Evolutionary conservation across 2,888 invertebrate species (phyloP).

Genomic region (Cecidostiba fungosa): DNA sequence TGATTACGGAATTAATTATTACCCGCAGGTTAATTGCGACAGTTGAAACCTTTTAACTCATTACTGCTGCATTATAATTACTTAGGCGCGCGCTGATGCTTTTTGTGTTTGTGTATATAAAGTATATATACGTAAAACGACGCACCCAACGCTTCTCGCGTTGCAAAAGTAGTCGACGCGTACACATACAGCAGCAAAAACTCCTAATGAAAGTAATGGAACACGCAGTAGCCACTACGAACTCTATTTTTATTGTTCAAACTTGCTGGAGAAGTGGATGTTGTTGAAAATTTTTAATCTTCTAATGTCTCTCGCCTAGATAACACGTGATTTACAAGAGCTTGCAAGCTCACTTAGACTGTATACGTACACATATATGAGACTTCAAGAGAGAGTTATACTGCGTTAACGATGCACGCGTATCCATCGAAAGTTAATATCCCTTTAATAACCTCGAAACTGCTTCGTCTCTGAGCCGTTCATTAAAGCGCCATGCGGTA

Average conservation of each 20-base stretch:
- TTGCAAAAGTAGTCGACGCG: neutral
- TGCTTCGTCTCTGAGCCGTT: neutral
- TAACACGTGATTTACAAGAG: neutral
- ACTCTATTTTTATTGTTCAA: neutral
- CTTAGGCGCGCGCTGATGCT: neutral
- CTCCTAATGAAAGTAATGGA: neutral
- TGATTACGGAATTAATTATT: neutral
- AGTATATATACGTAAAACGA: too few relatives aligned
- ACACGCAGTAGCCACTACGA: too few relatives aligned
- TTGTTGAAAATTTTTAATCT: neutral
- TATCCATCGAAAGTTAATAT: slow-evolving; percentile 35
- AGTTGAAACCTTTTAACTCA: neutral
- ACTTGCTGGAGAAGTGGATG: neutral
- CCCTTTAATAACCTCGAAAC: slow-evolving; percentile 23
- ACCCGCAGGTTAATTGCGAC: neutral
- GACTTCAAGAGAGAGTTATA: neutral
- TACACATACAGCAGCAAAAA: neutral
- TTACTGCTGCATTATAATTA: neutral
- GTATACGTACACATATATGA: too few relatives aligned
- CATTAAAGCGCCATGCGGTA: slow-evolving; percentile 6
- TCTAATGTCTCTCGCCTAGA: neutral
- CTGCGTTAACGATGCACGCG: neutral
- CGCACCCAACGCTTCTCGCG: neutral
- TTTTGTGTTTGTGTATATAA: neutral
- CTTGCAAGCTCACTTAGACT: neutral